These are phyloP conservation scores for Centropristis striata DNA, from an alignment of 2,113 vertebrate genomes.

Conservation along the genomic window DNA sequence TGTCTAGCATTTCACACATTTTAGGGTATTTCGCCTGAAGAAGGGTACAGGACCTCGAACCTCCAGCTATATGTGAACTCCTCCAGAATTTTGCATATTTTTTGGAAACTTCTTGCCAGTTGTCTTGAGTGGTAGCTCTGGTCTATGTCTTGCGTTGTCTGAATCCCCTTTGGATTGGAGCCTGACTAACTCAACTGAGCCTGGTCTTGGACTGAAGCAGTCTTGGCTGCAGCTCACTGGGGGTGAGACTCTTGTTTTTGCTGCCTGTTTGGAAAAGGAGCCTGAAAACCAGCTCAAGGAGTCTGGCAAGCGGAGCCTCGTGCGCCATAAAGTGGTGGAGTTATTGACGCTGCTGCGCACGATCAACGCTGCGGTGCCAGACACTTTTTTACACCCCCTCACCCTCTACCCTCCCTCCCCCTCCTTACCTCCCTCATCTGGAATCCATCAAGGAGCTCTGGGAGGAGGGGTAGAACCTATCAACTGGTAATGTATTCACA, in stretches of 20 bases:
- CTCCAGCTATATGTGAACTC: background rate
- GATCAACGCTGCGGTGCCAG: slow-evolving; percentile 92
- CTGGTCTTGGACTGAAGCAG: slow-evolving; percentile 25
- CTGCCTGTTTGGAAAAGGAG: slow-evolving; percentile 53
- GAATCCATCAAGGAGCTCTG: slow-evolving; percentile 91
- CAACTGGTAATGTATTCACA: slow-evolving; percentile 84
- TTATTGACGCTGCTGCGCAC: slow-evolving; percentile 90
- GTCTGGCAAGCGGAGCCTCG: slow-evolving; percentile 78
- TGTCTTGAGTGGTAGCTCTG: slow-evolving; percentile 4
- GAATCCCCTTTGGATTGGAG: slow-evolving; percentile 3
- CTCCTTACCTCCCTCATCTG: slow-evolving; percentile 91
- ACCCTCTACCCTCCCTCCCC: slow-evolving; percentile 73
- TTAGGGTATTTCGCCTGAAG: background rate
- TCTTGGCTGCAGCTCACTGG: slow-evolving; percentile 36
- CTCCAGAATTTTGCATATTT: background rate
- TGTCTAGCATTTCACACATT: background rate
- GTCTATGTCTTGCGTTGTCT: slow-evolving; percentile 20
- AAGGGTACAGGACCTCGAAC: slow-evolving; percentile 4
- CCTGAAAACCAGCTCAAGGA: slow-evolving; percentile 82
- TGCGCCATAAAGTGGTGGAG: slow-evolving; percentile 89
- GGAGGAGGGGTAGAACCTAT: slow-evolving; percentile 80
- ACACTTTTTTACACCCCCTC: slow-evolving; percentile 88
- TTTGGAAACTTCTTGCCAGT: slow-evolving; percentile 16
- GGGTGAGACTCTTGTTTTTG: slow-evolving; percentile 43
- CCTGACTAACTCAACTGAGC: background rate